These are phyloP conservation scores for Morus bassanus DNA, from an alignment of 2,797 vertebrate genomes.

Conservation along the genomic window DNA sequence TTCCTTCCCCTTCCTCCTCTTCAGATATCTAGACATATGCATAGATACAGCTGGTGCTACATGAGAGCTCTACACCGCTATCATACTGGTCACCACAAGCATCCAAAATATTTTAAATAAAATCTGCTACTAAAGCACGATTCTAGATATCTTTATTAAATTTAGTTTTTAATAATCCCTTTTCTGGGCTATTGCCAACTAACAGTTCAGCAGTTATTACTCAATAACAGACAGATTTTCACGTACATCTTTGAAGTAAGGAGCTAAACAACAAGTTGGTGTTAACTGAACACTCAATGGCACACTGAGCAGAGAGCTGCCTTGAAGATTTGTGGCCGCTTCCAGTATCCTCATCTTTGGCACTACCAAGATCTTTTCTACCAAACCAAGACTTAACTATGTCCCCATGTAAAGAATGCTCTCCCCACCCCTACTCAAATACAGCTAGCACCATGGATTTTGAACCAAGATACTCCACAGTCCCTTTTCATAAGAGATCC, in stretches of 20 bases:
- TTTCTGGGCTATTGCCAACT: not conserved
- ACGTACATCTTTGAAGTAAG: not conserved
- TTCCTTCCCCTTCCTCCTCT: not conserved
- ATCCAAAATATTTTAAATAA: not conserved
- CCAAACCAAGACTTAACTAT: not conserved
- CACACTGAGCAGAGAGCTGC: not conserved
- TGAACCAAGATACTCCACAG: not conserved
- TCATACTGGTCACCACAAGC: not conserved
- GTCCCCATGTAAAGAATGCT: not conserved
- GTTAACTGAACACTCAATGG: not conserved
- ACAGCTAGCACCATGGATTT: not conserved
- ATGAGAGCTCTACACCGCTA: not conserved
- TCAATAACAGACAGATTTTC: not conserved
- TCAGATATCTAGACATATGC: not conserved
- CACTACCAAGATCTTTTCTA: not conserved
- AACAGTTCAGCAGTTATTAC: not conserved
- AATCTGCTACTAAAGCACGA: not conserved
- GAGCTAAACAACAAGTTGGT: not conserved
- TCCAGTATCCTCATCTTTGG: not conserved
- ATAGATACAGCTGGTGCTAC: not conserved
- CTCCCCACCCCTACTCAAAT: not conserved
- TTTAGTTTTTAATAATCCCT: not conserved
- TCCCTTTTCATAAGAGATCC: not conserved
- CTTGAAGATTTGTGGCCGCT: not conserved
- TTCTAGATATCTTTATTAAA: not conserved